Evolutionary conservation across 1,140 invertebrate genomes (phyloP).

Genomic region (Scaptodrosophila lebanonensis): DNA sequence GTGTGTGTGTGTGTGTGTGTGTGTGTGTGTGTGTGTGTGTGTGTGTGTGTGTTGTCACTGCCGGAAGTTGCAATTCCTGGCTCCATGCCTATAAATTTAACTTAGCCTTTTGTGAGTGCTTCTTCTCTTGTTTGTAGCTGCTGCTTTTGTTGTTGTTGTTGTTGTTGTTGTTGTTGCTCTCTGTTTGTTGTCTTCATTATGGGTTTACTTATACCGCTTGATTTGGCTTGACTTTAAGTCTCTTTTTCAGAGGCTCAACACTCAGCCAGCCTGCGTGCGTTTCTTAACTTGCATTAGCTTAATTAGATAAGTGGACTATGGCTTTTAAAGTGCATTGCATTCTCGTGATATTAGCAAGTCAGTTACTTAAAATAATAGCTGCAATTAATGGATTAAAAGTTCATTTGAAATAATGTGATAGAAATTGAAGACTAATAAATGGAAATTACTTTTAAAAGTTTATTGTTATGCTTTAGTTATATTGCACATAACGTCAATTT

Average conservation of each 20-base stretch:
- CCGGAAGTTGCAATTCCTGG: constrained; percentile 68
- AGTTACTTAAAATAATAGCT: no score
- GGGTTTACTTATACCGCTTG: neutral
- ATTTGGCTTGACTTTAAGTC: constrained; percentile 29
- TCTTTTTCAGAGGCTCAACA: constrained; percentile 10
- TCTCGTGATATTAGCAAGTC: no score
- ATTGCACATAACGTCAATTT: no score
- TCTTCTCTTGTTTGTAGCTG: constrained; percentile 1
- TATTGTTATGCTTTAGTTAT: no score
- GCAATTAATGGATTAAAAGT: no score
- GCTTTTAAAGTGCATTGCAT: no score
- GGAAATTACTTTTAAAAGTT: no score
- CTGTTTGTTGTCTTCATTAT: constrained; percentile 20
- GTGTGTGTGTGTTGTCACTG: constrained; percentile 31
- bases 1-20: neutral
- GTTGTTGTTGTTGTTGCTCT: constrained; percentile 33
- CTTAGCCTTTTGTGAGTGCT: constrained; percentile 54
- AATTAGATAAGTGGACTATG: constrained; percentile 36
- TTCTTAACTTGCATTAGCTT: constrained; percentile 32
- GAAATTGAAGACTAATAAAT: no score
- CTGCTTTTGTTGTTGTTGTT: constrained; percentile 4
- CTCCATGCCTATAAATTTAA: constrained; percentile 71
- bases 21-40: constrained; percentile 15
- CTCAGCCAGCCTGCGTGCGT: no score
- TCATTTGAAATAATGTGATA: no score